Evolutionary conservation across 2,888 invertebrate genomes (phyloP), one percentile per base, ranked within the genome.

Genomic region (Byasa hedistus): DNA sequence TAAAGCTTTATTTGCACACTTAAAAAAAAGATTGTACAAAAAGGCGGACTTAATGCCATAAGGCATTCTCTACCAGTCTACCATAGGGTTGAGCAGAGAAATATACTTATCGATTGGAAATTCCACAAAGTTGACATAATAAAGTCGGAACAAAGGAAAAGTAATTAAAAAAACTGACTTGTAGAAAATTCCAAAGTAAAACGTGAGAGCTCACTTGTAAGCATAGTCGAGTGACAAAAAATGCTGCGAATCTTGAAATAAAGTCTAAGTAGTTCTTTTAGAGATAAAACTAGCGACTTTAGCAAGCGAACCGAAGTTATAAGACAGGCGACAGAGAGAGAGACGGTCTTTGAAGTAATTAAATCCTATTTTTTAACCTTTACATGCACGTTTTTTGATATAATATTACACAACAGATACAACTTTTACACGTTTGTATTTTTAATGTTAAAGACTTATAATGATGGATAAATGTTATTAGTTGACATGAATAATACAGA

Each of bases 141-240:
- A 48, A 48, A 4, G 48, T n/a, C 19, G 48, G n/a, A 19, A n/a
- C 48, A n/a, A n/a, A 48, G n/a, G n/a, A 48, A 48, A 10, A 48
- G 21, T 57, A 24, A 32, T 57, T 57, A 32, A 17, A 55, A 55
- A 55, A 55, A 23, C 55, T 55, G 48, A 48, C 19, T 27, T 48
- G 24, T 17, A 52, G 60, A 24, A 62, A 56, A 56, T 56, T 44
- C 56, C 44, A 56, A 62, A 56, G 56, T 62, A 24, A 56, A 7
- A 58, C 58, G 22, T 55, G 39, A 56, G 36, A 62, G 24, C 17
- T 62, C 36, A 44, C 24, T 54, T 54, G 52, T 54, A 54, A 22
- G 52, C n/a, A 22, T 22, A 54, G 52, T 54, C 54, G 39, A 36
- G 54, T 54, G 36, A 61, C 54, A 23, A 54, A 39, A 39, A 24